Evolutionary conservation across 92 coral and sea anemone genomes (phyloP), one percentile per base, ranked within the genome.

Genomic region (Porites lobata): DNA sequence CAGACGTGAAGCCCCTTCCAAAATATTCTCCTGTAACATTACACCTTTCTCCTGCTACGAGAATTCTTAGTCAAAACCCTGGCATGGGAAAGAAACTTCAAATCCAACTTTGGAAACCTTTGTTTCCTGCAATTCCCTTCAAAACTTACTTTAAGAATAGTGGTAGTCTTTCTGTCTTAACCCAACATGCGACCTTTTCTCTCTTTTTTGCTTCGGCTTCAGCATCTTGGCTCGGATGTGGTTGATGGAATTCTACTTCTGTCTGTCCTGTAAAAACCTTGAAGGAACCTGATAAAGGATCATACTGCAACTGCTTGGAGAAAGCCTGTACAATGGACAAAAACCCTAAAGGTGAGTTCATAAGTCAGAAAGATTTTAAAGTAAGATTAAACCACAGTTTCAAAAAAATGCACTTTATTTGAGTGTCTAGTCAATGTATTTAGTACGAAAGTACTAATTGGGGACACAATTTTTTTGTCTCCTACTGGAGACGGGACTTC

Each of bases 131-230:
- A 2, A 6, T 2, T 56, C 17, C 17, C 59, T 70, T 14, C 18
- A 4, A 69, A 15, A 22, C 77, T 70, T 92, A 95, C 99, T 92
- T 97, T 53, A 98, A 84, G 66, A 98, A 95, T 76, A 94, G 81
- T 7, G 99, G 98, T 69, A 98, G 85, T 61, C 99, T 87, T 72
- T 98, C 96, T 79, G 67, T 87, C 76, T 95, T 95, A 65, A 98
- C 94, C 99, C 99, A 98, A 11, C 85, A 79, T 89, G 92, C 86
- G n/a, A 86, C 63, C 77, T 89, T 94, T 66, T 92, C 96, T 84
- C 94, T 93, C 77, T 90, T 76, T 79, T 85, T 91, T 50, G 95
- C 88, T 50, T 93, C 98, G 11, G 80, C 91, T 67, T 95, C 98
- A 20, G 94, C 87, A 84, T 95, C 94, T 53, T 84, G 81, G 74